A percentile compares a stretch with the other conserved stretches of the same genome.
phyloP scores from a whole-genome alignment of 1,140 invertebrate genomes.

The Zelostemma sp. region DNA sequence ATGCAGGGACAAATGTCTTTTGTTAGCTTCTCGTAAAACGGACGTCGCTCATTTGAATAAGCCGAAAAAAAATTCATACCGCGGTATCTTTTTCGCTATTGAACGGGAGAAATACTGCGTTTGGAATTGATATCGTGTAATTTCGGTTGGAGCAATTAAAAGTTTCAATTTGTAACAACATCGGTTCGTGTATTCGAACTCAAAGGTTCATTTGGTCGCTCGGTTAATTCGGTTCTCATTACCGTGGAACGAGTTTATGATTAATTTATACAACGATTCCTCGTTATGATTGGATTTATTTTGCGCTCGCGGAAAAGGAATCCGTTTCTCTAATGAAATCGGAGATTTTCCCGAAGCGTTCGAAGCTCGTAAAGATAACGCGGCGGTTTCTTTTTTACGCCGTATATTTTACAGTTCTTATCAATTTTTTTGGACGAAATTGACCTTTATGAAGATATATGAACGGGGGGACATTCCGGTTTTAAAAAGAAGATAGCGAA shows the following conservation, averaged over 20 bases:
- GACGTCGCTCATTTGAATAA: not conserved
- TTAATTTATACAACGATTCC: too few species aligned
- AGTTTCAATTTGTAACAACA: too few species aligned
- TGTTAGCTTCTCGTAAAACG: not conserved
- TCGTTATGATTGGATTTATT: too few species aligned
- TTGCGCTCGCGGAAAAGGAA: not conserved
- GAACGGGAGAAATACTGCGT: too few species aligned
- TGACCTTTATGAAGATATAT: slow-evolving; percentile 33
- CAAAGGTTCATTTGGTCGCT: not conserved
- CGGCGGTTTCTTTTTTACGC: slow-evolving; percentile 3
- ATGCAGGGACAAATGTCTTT: not conserved
- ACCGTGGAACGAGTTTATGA: too few species aligned
- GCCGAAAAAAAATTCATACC: not conserved
- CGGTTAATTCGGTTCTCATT: too few species aligned
- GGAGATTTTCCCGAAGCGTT: not conserved
- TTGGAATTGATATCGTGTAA: not conserved
- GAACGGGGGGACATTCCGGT: slow-evolving; percentile 25
- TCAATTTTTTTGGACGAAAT: slow-evolving; percentile 6
- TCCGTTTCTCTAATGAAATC: not conserved
- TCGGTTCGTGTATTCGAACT: too few species aligned
- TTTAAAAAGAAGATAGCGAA: slow-evolving; percentile 19
- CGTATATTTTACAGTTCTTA: slow-evolving; percentile 33
- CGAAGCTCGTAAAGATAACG: not conserved
- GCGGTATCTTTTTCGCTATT: too few species aligned
- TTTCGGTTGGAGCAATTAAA: not conserved